These are phyloP conservation scores for Merops nubicus DNA, from an alignment of 2,113 vertebrate genomes.

Conservation along the genomic window DNA sequence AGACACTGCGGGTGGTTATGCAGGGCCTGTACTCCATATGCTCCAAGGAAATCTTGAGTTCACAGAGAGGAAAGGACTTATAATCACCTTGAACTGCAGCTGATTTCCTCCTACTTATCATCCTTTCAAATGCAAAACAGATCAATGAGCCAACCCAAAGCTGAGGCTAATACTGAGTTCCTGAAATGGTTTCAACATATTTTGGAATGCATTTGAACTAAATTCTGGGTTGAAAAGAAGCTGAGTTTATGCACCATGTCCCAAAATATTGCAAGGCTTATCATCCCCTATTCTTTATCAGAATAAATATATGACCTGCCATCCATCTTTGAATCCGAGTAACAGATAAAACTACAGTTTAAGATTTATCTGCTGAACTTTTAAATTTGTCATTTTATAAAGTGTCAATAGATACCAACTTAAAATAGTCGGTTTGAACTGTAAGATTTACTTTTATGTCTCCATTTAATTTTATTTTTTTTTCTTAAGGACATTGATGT, in stretches of 20 bases:
- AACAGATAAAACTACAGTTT: neutral
- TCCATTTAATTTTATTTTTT: neutral
- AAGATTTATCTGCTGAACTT: neutral
- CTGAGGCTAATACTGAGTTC: neutral
- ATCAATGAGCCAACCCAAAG: neutral
- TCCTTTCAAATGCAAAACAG: neutral
- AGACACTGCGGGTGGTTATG: neutral
- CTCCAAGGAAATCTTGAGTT: neutral
- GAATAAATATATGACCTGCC: neutral
- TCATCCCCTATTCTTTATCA: neutral
- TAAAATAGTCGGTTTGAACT: neutral
- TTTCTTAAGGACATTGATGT: neutral
- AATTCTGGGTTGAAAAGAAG: neutral
- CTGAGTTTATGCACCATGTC: neutral
- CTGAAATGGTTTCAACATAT: neutral
- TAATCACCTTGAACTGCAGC: neutral
- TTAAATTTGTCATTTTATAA: neutral
- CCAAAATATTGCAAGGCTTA: neutral
- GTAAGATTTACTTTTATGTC: neutral
- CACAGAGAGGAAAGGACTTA: neutral
- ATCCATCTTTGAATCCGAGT: neutral
- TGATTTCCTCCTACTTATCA: neutral
- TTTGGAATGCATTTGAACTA: neutral
- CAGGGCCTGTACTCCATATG: neutral
- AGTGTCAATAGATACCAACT: neutral